Base-by-base conservation (phyloP, 2,888 invertebrate species). In the Taphrorychus bicolor region DNA sequence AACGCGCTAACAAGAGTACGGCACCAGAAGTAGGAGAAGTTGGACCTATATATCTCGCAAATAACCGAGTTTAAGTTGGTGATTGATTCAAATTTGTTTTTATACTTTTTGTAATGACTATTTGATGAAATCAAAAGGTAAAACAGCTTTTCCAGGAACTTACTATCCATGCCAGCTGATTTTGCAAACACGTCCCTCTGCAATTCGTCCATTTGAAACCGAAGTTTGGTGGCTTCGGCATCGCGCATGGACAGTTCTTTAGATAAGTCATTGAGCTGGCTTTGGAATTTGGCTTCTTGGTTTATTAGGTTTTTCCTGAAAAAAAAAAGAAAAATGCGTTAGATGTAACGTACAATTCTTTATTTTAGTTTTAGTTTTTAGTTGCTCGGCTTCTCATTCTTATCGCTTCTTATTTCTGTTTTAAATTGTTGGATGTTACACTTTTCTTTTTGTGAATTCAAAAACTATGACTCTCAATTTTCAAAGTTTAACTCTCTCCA, bases 111-210 rank as follows among this genome's bases (percentile, higher is more conserved):
- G n/a, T n/a, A n/a, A n/a, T n/a, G 18, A 42, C 17, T 62, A 23
- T 23, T 5, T 14, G 17, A 59, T 18, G 21, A 48, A 54, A 9
- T 59, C 32, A 32, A 40, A 51, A 32, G 11, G 11, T 59, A n/a
- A n/a, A n/a, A n/a, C n/a, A n/a, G n/a, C n/a, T n/a, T n/a, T n/a
- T n/a, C n/a, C n/a, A n/a, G n/a, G n/a, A 51, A 86, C 88, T 87
- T 76, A 89, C 89, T 85, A 77, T 88, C 87, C 73, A 89, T 87
- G 76, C 88, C 88, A 69, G 85, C 86, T 56, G 87, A 85, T 77
- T 87, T 88, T 1, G 84, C 83, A 65, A 87, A 87, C 14, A 88
- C 85, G 76, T 88, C 87, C 71, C 87, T 83, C 73, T 88, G 85
- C 73, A 85, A 84, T 11, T 86, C 83, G 4, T 85, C 84, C 78